Evolutionary conservation across 2,113 vertebrate species (phyloP).

Genomic region (cattle (Bos taurus)): ARS-UCD2.0 NC_037346.1:23770001-23770500

Average conservation of each 20-base stretch:
- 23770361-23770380: background rate
- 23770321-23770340: background rate
- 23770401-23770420: accelerated
- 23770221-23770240: background rate
- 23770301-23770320: background rate
- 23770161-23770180: background rate
- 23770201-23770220: background rate
- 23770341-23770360: background rate
- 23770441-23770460: background rate
- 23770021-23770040: background rate
- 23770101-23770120: background rate
- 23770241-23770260: background rate
- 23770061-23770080: background rate
- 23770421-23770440: background rate
- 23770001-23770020: background rate
- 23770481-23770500: background rate
- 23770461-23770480: background rate
- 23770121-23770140: background rate
- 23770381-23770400: background rate
- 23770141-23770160: background rate
- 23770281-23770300: background rate
- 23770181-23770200: background rate
- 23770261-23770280: background rate
- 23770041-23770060: background rate
- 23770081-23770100: background rate